Evolutionary conservation across 1,140 invertebrate genomes (phyloP).

Genomic region (Myzus persicae): DNA sequence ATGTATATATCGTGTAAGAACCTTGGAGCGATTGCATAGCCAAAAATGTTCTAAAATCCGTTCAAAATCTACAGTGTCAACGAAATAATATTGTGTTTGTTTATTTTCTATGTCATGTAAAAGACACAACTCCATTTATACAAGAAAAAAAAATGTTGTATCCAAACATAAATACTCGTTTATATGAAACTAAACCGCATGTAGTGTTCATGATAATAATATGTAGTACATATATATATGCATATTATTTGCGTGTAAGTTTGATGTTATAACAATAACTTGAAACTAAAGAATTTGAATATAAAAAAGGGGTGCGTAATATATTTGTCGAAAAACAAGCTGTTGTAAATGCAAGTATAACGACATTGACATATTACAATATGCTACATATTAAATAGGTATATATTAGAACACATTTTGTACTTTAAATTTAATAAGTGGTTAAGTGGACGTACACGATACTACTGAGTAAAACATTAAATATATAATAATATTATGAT

Average conservation of each 20-base stretch:
- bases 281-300: background rate
- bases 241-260: too few species aligned
- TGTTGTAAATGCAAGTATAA: conserved; percentile 5
- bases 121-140: background rate
- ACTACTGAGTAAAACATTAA: background rate
- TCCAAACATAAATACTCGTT: background rate
- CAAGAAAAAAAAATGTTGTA: background rate
- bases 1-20: background rate
- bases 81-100: background rate
- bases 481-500: background rate
- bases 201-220: background rate
- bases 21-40: background rate
- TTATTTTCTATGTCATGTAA: background rate
- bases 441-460: background rate
- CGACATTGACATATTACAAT: background rate
- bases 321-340: background rate
- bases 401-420: background rate
- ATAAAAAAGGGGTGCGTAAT: background rate
- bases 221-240: too few species aligned
- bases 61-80: background rate
- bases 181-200: background rate
- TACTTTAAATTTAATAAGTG: background rate
- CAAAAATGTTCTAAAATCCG: background rate
- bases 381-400: background rate
- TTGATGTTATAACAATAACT: background rate